phyloP scores from a whole-genome alignment of 2,113 vertebrate species.

The Merops nubicus region DNA sequence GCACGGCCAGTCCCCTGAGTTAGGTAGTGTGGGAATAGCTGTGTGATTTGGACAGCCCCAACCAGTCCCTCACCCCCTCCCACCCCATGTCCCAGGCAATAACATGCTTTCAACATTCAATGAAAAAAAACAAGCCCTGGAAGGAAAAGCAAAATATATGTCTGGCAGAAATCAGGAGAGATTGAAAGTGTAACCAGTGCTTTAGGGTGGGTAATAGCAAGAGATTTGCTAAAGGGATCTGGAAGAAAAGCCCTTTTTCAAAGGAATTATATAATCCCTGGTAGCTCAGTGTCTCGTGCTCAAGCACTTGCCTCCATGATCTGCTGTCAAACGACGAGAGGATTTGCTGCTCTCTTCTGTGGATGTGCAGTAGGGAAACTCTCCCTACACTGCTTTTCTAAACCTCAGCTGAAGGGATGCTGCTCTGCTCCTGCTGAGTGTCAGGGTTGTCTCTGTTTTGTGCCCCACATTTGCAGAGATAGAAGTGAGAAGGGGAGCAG shows the following conservation, averaged over 20 bases:
- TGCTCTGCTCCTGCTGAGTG: neutral
- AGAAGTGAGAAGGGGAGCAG: neutral
- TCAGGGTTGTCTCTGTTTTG: neutral
- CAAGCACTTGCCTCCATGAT: neutral
- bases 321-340: neutral
- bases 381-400: neutral
- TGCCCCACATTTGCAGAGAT: neutral
- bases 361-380: neutral
- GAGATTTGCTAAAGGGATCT: constrained; percentile 31
- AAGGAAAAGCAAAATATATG: neutral
- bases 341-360: constrained; percentile 33
- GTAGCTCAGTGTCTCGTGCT: neutral
- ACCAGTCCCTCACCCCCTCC: neutral
- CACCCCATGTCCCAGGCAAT: neutral
- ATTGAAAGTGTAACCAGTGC: constrained; percentile 5
- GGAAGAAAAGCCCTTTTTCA: constrained; percentile 32
- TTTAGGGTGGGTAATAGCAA: constrained; percentile 30
- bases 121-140: neutral
- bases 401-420: neutral
- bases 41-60: neutral
- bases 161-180: neutral
- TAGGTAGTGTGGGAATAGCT: neutral
- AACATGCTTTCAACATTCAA: fast-evolving
- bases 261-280: constrained; percentile 6
- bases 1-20: neutral